Evolutionary conservation across 1,140 invertebrate species (phyloP), one percentile per base, ranked within the genome.

Genomic region (Panulirus ornatus): DNA sequence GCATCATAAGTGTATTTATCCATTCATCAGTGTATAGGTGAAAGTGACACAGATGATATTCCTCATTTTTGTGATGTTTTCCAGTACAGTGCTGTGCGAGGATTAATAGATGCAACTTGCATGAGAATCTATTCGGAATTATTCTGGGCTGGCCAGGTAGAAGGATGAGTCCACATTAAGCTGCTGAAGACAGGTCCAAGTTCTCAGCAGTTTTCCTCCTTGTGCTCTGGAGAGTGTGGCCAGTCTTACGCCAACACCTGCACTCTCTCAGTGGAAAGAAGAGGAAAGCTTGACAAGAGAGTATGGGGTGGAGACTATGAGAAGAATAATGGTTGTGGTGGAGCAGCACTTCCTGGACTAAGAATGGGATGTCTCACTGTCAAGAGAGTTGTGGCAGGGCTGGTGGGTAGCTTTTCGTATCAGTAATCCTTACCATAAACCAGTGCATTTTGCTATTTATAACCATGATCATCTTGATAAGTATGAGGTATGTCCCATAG

Each of bases 291-390:
- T 2, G 88, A 70, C 9, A 81, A 89, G 88, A 30, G 79, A 27
- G 81, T 89, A 22, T 89, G 88, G 88, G 88, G 88, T 36, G 88
- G 88, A 16, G 88, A 89, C 78, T 89, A 89, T 38, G 38, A 84
- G 30, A 83, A 73, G 27, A 83, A 83, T 47, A 42, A 89, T 71
- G 88, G 88, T 19, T 84, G 54, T 40, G 88, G 88, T 0, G 88
- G 88, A 6, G 78, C 70, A 2, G 66, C 88, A 9, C 79, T 89
- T n/a, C 79, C 79, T 6, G 88, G 88, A 16, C 71, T 89, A 9
- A 84, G 66, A 0, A 83, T 82, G 88, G 88, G 88, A 1, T 63
- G 73, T 5, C 66, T 89, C 44, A 42, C 22, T 16, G 47, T 79
- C 9, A 66, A 89, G 42, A 51, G 58, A 3, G 88, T 89, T 9